phyloP scores from a whole-genome alignment of 2,113 vertebrate genomes.

The Ictalurus furcatus region DNA sequence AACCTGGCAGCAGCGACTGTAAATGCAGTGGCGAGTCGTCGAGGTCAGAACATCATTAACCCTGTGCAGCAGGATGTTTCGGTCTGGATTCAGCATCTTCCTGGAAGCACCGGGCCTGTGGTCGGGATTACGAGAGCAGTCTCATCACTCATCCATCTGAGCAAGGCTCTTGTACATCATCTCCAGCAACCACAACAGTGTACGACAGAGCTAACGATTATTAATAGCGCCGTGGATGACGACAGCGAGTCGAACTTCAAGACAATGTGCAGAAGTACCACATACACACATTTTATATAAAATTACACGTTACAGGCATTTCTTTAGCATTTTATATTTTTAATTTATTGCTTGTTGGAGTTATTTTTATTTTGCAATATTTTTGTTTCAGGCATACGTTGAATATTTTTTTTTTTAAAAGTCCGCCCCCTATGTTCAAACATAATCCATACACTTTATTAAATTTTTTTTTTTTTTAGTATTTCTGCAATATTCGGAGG shows the following conservation, averaged over 20 bases:
- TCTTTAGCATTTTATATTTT: no score
- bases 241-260: background rate
- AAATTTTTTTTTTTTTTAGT: no score
- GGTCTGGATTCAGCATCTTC: background rate
- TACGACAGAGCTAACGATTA: background rate
- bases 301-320: no score
- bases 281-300: background rate
- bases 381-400: no score
- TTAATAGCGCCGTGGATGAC: background rate
- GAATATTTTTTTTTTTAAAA: no score
- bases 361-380: no score
- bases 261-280: background rate
- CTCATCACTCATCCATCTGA: background rate
- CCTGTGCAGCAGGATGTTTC: background rate
- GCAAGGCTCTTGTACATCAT: background rate
- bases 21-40: background rate
- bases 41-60: slow-evolving; percentile 11
- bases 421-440: no score
- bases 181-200: background rate
- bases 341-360: no score
- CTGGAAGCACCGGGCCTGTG: background rate
- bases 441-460: no score
- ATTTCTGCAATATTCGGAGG: no score
- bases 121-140: background rate
- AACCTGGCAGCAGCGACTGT: slow-evolving; percentile 11